Conservation (phyloP, 2,888 invertebrate species). For the Dynastes hyllus region DNA sequence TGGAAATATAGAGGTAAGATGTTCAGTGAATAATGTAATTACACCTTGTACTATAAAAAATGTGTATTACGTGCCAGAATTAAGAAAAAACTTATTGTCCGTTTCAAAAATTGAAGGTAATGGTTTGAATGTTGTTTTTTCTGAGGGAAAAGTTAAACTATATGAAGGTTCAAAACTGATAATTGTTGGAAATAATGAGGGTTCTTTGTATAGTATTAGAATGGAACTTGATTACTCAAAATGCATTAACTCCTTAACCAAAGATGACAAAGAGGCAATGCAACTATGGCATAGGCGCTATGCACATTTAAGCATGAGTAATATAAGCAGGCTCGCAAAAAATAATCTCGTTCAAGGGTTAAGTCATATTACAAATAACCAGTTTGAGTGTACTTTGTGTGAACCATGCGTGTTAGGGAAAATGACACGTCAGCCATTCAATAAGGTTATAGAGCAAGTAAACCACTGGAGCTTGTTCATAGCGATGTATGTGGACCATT, state of each 20-base stretch:
- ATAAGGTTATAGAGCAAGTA: conserved; percentile 48
- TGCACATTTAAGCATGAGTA: conserved; percentile 45
- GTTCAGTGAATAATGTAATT: not conserved
- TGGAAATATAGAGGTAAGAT: not conserved
- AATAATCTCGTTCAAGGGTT: conserved; percentile 28
- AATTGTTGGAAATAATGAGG: conserved; percentile 2
- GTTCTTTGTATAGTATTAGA: not conserved
- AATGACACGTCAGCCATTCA: conserved; percentile 44
- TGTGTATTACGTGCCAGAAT: not conserved
- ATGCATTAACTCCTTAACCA: not conserved
- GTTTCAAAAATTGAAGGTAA: not conserved
- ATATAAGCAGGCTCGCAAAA: conserved; percentile 28
- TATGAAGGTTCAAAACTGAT: not conserved
- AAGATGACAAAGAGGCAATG: conserved; percentile 36
- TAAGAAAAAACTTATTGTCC: not conserved
- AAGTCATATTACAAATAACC: conserved; percentile 21
- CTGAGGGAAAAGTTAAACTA: not conserved
- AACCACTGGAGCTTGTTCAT: conserved; percentile 47
- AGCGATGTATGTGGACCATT: conserved; percentile 44
- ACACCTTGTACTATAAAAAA: not conserved
- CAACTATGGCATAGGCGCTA: conserved; percentile 48
- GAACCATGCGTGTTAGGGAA: conserved; percentile 43
- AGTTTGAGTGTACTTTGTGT: conserved; percentile 40
- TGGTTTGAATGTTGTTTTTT: not conserved
- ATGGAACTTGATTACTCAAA: conserved; percentile 7